A percentile compares a stretch with the other conserved stretches of the same genome.
Conservation (phyloP, 1,140 invertebrate species). For the Steinernema khuongi region DNA sequence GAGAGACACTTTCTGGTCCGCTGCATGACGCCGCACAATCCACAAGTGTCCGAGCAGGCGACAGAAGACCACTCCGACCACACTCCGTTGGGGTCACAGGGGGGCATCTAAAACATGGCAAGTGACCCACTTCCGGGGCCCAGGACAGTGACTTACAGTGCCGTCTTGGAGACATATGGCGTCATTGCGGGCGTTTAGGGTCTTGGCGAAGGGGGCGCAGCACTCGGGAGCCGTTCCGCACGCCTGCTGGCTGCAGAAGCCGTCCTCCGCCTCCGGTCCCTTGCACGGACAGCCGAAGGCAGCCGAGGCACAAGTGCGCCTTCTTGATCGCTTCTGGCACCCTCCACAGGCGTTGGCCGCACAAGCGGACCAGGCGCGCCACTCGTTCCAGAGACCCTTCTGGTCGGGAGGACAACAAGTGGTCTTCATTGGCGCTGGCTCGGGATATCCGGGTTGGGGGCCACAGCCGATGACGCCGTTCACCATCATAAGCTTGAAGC, state of each 20-base stretch:
- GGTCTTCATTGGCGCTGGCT: background rate
- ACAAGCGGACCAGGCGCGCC: background rate
- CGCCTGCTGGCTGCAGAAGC: background rate
- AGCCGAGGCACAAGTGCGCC: background rate
- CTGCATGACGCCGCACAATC: background rate
- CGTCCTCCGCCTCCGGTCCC: background rate
- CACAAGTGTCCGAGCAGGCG: conserved; percentile 7
- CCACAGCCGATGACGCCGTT: background rate
- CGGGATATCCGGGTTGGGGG: background rate
- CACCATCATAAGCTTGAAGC: background rate
- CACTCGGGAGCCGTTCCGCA: background rate
- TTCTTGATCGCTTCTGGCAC: background rate
- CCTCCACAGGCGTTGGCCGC: background rate
- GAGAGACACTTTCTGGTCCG: background rate
- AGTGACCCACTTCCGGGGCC: background rate
- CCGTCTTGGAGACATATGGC: background rate
- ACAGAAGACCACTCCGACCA: background rate
- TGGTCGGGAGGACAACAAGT: background rate
- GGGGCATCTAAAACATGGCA: background rate
- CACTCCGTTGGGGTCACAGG: background rate
- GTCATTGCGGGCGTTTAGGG: background rate
- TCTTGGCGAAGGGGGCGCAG: conserved; percentile 3
- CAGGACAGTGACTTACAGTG: background rate
- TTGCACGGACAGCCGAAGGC: conserved; percentile 13
- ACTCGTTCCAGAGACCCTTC: background rate